Base-by-base conservation (phyloP, 2,888 invertebrate species). In the Argyra leucocephala region DNA sequence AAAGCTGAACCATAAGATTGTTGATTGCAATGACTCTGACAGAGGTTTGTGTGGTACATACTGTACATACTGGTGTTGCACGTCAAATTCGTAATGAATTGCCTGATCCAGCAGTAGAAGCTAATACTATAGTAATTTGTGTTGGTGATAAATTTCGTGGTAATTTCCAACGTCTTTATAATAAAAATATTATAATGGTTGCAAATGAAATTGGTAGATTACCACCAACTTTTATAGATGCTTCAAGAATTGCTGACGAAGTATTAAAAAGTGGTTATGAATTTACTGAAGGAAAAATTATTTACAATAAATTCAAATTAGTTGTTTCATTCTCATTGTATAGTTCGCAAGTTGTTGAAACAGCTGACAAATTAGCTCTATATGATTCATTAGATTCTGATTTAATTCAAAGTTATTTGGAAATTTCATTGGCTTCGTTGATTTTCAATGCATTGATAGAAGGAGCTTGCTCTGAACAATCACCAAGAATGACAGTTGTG, bases 401-500 rank as follows among this genome's bases (percentile, higher is more conserved):
- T 72, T 93, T 96, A 0, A 82, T 99, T 69, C 90, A 93, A 76
- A 91, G 89, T 72, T 99, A 97, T 81, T 84, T 95, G 82, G 99
- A 99, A 82, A 99, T 94, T 81, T 93, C 96, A 0, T 82, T 99
- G 70, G 91, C 96, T 4, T 92, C 95, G 60, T 83, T 97, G 74
- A 79, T 99, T 66, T 99, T 88, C 83, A 99, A 92, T 81, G 88
- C 94, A 1, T 86, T 99, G 86, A 99, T 99, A 82, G 98, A 99
- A 77, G 90, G 93, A 64, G 96, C 98, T 9, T 94, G 95, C 83
- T 95, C 96, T 67, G 99, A 99, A 79, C 99, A 99, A 81, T 96
- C 96, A 37, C 91, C 98, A 61, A 88, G 99, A 69, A 99, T 99
- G 99, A 94, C 97, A 67, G 95, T 99, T 76, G 99, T 99, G 99